Base-by-base conservation (phyloP, 2,888 invertebrate genomes). In the Drosophila neotestacea region DNA sequence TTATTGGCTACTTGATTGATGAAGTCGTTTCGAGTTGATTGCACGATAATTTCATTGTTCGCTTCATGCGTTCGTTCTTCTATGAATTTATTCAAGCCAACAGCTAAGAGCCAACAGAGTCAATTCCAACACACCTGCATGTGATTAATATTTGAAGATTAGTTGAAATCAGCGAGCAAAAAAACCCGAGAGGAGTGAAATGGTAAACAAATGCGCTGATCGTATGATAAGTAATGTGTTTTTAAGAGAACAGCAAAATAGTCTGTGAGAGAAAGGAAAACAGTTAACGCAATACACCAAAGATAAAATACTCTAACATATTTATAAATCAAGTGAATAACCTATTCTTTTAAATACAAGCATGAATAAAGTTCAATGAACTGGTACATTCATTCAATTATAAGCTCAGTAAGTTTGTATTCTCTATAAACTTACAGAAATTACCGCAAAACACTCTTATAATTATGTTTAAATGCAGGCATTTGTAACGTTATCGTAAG, bases 1-100 rank as follows among this genome's bases (percentile, higher is more conserved):
- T 90, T 88, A 90, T 88, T 68, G 73, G 65, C 58, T 61, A 52
- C 60, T 88, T 85, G 81, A 88, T 88, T 86, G 85, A 90, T 85
- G 77, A 80, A 88, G 84, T 81, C 73, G 68, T 68, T 79, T 66
- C 61, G 55, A 85, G 77, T 81, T 85, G 82, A 79, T 79, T 74
- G 88, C 71, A 77, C 80, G 88, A 89, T 85, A 68, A 79, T 69
- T 82, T 85, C 69, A 75, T 70, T 75, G 83, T 66, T 56, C 74
- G 46, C 39, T 50, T 60, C 58, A 56, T 58, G 60, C 69, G 56
- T 68, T 69, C 7, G 22, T 38, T 47, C 11, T 38, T 47, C 30
- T 28, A 46, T 46, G 36, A 36, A 47, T 16, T 16, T 16, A 11
- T 27, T 11, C 13, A 36, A 27, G n/a, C 27, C 42, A 34, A n/a